phyloP scores from a whole-genome alignment of 2,797 vertebrate genomes.

The Helicolenus hilgendorfi region DNA sequence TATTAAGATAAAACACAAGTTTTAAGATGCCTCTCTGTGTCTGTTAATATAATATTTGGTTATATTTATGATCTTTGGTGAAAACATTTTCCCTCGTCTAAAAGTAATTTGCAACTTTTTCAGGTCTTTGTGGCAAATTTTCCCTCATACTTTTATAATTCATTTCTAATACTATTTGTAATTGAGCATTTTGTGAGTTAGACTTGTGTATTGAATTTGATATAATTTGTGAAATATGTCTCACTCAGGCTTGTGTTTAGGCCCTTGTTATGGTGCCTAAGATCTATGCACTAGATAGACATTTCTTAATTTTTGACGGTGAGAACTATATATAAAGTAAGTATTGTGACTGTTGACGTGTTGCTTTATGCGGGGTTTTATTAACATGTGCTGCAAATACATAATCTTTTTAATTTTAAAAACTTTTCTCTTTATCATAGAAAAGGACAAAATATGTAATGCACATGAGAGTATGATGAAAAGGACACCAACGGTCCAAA shows the following conservation, averaged over 20 bases:
- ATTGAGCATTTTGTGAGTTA: conserved; percentile 33
- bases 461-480: background rate
- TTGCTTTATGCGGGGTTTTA: conserved; percentile 12
- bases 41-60: conserved; percentile 37
- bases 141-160: conserved; percentile 26
- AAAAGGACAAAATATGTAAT: background rate
- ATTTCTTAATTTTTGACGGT: conserved; percentile 9
- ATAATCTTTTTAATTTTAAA: background rate
- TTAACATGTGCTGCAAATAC: conserved; percentile 1
- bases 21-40: background rate
- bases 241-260: conserved; percentile 31
- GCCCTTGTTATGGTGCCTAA: background rate
- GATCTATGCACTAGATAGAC: conserved; percentile 24
- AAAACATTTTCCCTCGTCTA: conserved; percentile 1
- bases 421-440: background rate
- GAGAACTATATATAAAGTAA: conserved; percentile 4
- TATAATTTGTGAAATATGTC: conserved; percentile 10
- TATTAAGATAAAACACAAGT: background rate
- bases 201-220: conserved; percentile 30
- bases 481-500: background rate
- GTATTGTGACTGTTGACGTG: conserved; percentile 27
- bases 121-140: conserved; percentile 1
- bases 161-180: conserved; percentile 39
- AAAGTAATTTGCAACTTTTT: background rate
- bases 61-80: conserved; percentile 15